Evolutionary conservation across 2,797 vertebrate species (phyloP).

Genomic region (Echeneis naucrates): DNA sequence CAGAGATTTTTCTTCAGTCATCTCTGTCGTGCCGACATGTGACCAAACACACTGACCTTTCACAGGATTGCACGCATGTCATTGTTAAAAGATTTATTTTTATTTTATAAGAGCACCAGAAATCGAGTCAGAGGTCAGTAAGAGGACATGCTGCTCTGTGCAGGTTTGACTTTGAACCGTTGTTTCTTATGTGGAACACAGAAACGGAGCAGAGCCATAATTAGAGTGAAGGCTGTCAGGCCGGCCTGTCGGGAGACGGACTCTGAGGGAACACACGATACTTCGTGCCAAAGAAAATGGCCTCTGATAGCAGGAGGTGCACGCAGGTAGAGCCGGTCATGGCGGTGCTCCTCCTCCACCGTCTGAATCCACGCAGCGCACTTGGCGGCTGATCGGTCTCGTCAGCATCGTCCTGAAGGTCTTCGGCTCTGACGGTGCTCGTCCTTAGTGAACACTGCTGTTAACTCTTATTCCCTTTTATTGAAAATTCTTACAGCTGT

Average conservation of each 20-base stretch:
- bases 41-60: constrained; percentile 2
- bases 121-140: not conserved
- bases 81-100: not conserved
- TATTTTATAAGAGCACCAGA: not conserved
- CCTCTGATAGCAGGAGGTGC: constrained; percentile 33
- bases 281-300: constrained; percentile 33
- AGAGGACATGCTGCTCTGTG: constrained; percentile 47
- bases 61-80: not conserved
- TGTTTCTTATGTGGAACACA: constrained; percentile 76
- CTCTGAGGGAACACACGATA: constrained; percentile 33
- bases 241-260: constrained; percentile 65
- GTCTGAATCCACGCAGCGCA: constrained; percentile 6
- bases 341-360: constrained; percentile 5
- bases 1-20: not conserved
- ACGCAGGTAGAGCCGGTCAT: constrained; percentile 13
- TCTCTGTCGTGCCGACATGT: not conserved
- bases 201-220: constrained; percentile 81
- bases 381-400: constrained; percentile 33
- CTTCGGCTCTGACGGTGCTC: constrained; percentile 41
- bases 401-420: constrained; percentile 43
- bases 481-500: not conserved
- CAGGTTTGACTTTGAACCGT: constrained; percentile 78
- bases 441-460: constrained; percentile 12
- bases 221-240: constrained; percentile 81
- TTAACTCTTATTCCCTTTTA: not conserved